Evolutionary conservation across 2,888 invertebrate species (phyloP).

Genomic region (Ectemnius continuus): DNA sequence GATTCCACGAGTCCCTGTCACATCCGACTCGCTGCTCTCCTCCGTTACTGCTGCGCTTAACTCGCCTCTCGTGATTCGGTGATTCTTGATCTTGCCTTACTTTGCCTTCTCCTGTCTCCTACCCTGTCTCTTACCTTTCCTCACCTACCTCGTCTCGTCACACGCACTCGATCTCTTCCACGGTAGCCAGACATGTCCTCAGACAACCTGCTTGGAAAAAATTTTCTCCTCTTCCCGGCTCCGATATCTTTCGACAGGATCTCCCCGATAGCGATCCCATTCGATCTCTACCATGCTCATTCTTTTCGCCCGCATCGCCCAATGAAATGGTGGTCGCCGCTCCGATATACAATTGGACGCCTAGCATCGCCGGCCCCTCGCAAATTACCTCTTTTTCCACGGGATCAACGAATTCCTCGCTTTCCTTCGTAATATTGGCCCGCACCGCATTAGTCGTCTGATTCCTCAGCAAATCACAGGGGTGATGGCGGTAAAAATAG

Average conservation of each 20-base stretch:
- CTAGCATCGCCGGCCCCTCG: too few relatives aligned
- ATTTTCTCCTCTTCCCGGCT: not conserved
- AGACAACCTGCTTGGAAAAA: slow-evolving; percentile 42
- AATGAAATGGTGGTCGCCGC: not conserved
- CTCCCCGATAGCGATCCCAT: not conserved
- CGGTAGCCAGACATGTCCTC: too few relatives aligned
- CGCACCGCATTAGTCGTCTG: not conserved
- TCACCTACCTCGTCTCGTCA: not conserved
- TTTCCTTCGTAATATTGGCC: not conserved
- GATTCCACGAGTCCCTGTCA: slow-evolving; percentile 59
- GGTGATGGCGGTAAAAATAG: slow-evolving; percentile 36
- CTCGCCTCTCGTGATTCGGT: slow-evolving; percentile 7
- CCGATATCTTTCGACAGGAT: not conserved
- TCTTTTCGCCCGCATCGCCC: too few relatives aligned
- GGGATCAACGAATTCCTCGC: too few relatives aligned
- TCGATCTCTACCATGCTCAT: not conserved
- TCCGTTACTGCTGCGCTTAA: not conserved
- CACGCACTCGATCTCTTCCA: not conserved
- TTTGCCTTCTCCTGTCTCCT: slow-evolving; percentile 1
- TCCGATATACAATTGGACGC: too few relatives aligned
- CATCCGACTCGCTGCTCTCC: slow-evolving; percentile 30
- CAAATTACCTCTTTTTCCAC: too few relatives aligned
- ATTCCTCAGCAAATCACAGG: not conserved
- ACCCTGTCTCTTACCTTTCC: not conserved
- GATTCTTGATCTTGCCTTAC: slow-evolving; percentile 21